Base-by-base conservation (phyloP, 2,888 invertebrate genomes). In the Isoperla grammatica region DNA sequence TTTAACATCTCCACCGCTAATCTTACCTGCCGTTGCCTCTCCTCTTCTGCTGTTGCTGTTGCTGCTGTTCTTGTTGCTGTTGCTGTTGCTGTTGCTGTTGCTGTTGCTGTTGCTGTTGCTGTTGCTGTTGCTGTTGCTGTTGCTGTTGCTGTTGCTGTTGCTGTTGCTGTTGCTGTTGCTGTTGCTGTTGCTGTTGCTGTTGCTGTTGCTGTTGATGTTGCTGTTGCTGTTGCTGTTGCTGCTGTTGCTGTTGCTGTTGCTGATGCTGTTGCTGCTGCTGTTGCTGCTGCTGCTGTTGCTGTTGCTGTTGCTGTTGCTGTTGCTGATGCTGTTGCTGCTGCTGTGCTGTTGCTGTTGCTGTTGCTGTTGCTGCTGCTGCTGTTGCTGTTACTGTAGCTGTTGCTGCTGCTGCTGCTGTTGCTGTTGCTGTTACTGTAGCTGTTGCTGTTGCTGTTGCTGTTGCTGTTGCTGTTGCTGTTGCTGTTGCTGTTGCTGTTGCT, bases 241-340 rank as follows among this genome's bases (percentile, higher is more conserved):
- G 75, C 71, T 37, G 73, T 68, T 59, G 64, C 54, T 35, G 68
- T 64, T 49, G 74, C 72, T 0, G 74, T 71, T 4, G 75, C 12
- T 56, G 55, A 9, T 56, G 60, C 42, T 69, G 72, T 1, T 69
- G 68, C 22, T 68, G 69, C 42, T 72, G 75, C 57, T 73, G 74
- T n/a, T 72, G 72, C 29, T 71, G 71, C 60, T 72, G 71, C 56
- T 74, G 72, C 59, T 73, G 73, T 57, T 70, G 70, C 15, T 69
- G 67, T 6, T 71, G 71, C 1, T 70, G 70, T 20, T 59, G 60
- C 48, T 59, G 60, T 35, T 66, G 65, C 59, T 65, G 61, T 19
- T 60, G 42, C 53, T 66, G 57, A 46, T 65, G 67, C 35, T 67
- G 60, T 20, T 67, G 67, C 45, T 67, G 70, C 37, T 66, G 65